These are phyloP conservation scores for Drosophila mimica DNA, from an alignment of 2,888 invertebrate species.

Conservation along the genomic window DNA sequence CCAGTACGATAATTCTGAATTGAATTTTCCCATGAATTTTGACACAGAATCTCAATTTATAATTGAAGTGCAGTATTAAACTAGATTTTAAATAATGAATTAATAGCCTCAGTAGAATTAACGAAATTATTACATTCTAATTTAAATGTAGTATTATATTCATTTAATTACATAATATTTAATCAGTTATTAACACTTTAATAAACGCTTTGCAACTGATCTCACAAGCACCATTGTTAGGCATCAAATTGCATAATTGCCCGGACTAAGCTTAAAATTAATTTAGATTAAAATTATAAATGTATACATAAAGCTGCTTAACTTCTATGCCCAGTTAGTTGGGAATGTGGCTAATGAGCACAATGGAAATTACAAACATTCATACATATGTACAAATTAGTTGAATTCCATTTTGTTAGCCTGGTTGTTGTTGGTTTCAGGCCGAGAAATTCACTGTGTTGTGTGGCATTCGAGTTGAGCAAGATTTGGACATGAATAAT, in stretches of 20 bases:
- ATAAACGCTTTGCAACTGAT: not conserved
- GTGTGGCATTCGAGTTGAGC: conserved; percentile 10
- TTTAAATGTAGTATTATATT: not conserved
- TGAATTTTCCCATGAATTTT: not conserved
- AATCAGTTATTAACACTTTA: not conserved
- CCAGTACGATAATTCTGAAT: not conserved
- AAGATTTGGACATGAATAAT: conserved; percentile 26
- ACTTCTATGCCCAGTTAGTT: not conserved
- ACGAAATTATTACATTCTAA: not conserved
- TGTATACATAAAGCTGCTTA: not conserved
- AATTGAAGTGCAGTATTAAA: not conserved
- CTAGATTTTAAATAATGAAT: not conserved
- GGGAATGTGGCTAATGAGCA: conserved; percentile 17
- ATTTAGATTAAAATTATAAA: not conserved
- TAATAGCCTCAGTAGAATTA: not conserved
- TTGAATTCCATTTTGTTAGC: conserved; percentile 11
- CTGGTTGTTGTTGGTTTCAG: conserved; percentile 7
- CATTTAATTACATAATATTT: not conserved
- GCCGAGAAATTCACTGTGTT: not conserved
- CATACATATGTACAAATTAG: conserved; percentile 15
- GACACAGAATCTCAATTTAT: rapidly evolving
- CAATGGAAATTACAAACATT: conserved; percentile 10
- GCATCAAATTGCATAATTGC: conserved; percentile 1
- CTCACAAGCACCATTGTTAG: not conserved
- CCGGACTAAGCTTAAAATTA: conserved; percentile 1